phyloP scores from a whole-genome alignment of 1,140 invertebrate genomes.

The Drosophila novamexicana region DNA sequence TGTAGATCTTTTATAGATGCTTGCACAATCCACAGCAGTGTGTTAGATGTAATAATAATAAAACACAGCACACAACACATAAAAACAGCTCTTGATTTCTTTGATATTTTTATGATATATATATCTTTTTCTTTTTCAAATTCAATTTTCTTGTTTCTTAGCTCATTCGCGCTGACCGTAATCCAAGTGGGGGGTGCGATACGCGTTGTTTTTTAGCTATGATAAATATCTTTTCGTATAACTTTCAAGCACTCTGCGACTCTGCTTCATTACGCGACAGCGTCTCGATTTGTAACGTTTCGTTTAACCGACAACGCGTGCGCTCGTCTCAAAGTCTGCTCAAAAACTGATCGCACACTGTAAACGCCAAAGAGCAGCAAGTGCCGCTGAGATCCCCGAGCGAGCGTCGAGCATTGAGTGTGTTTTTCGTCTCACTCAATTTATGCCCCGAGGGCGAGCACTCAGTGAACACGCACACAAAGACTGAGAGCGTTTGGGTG shows the following conservation, averaged over 20 bases:
- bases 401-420: constrained; percentile 26
- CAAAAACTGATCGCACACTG: constrained; percentile 74
- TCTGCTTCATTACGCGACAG: constrained; percentile 36
- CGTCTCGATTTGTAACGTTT: constrained; percentile 42
- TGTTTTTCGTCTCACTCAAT: constrained; percentile 36
- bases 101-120: constrained; percentile 51
- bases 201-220: constrained; percentile 52
- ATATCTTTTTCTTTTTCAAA: constrained; percentile 30
- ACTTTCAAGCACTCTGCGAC: constrained; percentile 36
- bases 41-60: constrained; percentile 37
- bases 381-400: constrained; percentile 49
- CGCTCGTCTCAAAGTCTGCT: constrained; percentile 75
- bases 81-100: constrained; percentile 51
- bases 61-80: constrained; percentile 51
- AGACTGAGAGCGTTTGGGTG: constrained; percentile 27
- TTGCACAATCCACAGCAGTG: constrained; percentile 52
- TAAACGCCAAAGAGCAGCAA: constrained; percentile 56
- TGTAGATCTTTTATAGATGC: constrained; percentile 46
- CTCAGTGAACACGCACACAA: constrained; percentile 78
- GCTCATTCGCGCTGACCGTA: constrained; percentile 77
- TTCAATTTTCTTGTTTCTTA: constrained; percentile 48
- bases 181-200: constrained; percentile 77
- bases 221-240: constrained; percentile 57
- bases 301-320: constrained; percentile 61
- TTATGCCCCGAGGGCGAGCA: constrained; percentile 59